phyloP scores from a whole-genome alignment of 2,113 vertebrate species.

The Psammodynastes pulverulentus region DNA sequence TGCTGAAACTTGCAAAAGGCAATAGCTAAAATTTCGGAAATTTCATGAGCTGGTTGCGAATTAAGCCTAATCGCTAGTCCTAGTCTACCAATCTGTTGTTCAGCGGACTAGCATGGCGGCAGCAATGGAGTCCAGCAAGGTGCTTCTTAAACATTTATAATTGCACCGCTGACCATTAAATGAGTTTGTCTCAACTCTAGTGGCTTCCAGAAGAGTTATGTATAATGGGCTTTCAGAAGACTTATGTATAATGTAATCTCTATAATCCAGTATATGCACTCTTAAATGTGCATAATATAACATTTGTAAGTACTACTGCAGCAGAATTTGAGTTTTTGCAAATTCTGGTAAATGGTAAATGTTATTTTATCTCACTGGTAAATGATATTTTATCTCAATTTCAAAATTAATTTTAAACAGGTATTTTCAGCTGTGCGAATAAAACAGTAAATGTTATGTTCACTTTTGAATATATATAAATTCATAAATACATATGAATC shows the following conservation, averaged over 20 bases:
- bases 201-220: not conserved
- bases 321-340: not conserved
- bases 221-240: too few species aligned
- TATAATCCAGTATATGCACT: not conserved
- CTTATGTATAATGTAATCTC: not conserved
- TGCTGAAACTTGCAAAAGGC: not conserved
- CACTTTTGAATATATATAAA: not conserved
- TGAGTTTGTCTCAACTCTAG: not conserved
- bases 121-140: not conserved
- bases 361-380: not conserved
- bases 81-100: not conserved
- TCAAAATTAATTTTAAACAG: constrained; percentile 11
- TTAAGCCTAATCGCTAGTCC: not conserved
- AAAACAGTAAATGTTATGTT: not conserved
- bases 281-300: not conserved
- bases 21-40: not conserved
- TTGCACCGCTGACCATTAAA: not conserved
- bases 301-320: not conserved
- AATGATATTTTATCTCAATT: not conserved
- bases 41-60: not conserved
- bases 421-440: constrained; percentile 25
- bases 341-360: too few species aligned
- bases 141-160: not conserved
- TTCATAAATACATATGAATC: not conserved
- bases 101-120: not conserved